Percentiles rank a stretch among this genome's conserved stretches.
phyloP scores from a whole-genome alignment of 2,888 invertebrate genomes.

The Orgyia antiqua region DNA sequence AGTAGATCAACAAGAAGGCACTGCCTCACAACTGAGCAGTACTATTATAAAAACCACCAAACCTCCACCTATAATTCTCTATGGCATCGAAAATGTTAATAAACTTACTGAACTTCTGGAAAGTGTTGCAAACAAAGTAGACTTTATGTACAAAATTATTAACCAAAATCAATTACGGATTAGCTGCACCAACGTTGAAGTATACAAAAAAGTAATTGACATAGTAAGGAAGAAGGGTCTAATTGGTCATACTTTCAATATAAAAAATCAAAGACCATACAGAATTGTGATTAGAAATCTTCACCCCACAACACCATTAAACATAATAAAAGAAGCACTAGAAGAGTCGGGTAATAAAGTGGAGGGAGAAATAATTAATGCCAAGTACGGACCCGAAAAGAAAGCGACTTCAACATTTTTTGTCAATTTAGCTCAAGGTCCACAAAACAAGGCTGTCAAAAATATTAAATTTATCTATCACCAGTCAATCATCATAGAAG shows the following conservation, averaged over 20 bases:
- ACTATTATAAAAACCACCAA: neutral
- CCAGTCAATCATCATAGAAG: slow-evolving; percentile 13
- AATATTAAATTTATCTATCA: slow-evolving; percentile 8
- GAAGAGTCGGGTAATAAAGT: neutral
- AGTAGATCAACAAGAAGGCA: neutral
- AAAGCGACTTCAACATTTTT: slow-evolving; percentile 2
- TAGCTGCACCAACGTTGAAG: neutral
- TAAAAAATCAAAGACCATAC: slow-evolving; percentile 5
- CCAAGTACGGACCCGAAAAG: neutral
- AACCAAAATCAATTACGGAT: slow-evolving; percentile 6
- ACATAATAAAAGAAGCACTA: neutral
- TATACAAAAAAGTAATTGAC: neutral
- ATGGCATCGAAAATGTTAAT: slow-evolving; percentile 4
- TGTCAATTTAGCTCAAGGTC: neutral
- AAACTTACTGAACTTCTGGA: slow-evolving; percentile 1
- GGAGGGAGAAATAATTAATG: neutral
- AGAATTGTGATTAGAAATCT: slow-evolving; percentile 10
- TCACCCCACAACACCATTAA: slow-evolving; percentile 5
- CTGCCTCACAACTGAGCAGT: neutral
- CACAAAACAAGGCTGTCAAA: slow-evolving; percentile 1
- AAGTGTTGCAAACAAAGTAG: neutral
- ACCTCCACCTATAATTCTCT: slow-evolving; percentile 1
- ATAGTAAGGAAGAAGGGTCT: slow-evolving; percentile 3
- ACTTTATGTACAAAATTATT: slow-evolving; percentile 6
- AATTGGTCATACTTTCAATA: slow-evolving; percentile 10